These are phyloP conservation scores for Pungitius pungitius DNA, from an alignment of 2,113 vertebrate genomes.

Conservation along the genomic window DNA sequence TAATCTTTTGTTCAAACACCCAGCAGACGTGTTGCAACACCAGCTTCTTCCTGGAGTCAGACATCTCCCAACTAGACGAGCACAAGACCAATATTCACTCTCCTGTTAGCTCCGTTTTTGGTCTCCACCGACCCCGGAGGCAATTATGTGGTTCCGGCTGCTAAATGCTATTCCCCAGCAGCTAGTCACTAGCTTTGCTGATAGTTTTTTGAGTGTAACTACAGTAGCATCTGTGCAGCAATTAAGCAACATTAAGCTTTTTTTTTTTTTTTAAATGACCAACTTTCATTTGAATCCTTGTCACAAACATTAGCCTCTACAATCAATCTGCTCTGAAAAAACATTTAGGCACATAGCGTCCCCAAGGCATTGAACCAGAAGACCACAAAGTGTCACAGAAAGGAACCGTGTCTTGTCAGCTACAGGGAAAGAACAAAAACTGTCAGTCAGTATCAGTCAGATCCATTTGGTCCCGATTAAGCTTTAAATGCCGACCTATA, in stretches of 20 bases:
- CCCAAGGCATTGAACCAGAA: conserved; percentile 3
- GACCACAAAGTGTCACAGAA: conserved; percentile 14
- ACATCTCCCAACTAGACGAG: neutral
- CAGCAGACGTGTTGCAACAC: neutral
- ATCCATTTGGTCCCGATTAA: neutral
- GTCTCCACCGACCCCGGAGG: neutral
- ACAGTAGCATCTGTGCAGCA: neutral
- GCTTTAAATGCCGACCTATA: neutral
- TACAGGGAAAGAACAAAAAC: neutral
- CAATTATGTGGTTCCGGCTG: neutral
- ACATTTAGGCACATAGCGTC: conserved; percentile 27
- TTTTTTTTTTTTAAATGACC: neutral
- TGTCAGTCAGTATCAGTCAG: neutral
- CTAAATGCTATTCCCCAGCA: neutral
- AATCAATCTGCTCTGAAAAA: conserved; percentile 12
- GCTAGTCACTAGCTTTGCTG: neutral
- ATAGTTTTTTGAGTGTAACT: neutral
- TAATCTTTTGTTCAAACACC: neutral
- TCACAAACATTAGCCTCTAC: conserved; percentile 1
- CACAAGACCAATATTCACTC: neutral
- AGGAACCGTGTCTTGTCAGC: neutral
- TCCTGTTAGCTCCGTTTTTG: neutral
- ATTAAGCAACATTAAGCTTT: neutral
- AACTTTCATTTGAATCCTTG: neutral
- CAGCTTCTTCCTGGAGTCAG: neutral